phyloP scores from a whole-genome alignment of 2,888 invertebrate genomes.

The Neocrepidodera transversa region DNA sequence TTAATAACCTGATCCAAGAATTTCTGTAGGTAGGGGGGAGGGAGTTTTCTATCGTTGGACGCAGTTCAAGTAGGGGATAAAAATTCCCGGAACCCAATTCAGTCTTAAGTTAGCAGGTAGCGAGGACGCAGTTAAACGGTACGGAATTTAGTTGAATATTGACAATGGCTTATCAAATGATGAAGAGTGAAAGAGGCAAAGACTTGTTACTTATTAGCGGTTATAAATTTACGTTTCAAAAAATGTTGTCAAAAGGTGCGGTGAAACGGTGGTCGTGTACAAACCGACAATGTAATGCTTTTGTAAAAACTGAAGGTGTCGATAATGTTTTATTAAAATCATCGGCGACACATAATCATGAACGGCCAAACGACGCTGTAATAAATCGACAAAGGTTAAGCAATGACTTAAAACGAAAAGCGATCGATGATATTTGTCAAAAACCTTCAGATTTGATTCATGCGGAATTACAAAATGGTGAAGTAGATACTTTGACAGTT shows the following conservation, averaged over 20 bases:
- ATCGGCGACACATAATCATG: neutral
- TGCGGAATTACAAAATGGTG: too few species aligned
- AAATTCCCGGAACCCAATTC: too few species aligned
- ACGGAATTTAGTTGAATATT: too few species aligned
- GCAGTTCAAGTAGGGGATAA: too few species aligned
- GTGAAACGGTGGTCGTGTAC: neutral
- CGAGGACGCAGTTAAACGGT: too few species aligned
- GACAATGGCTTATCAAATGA: too few species aligned
- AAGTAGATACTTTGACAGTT: too few species aligned
- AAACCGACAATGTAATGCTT: neutral
- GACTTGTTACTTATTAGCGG: neutral
- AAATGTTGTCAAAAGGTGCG: neutral
- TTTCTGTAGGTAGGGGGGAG: too few species aligned
- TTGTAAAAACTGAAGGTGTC: too few species aligned
- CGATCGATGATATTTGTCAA: neutral
- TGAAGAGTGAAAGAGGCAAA: neutral
- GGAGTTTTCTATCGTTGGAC: too few species aligned
- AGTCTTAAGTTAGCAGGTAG: too few species aligned
- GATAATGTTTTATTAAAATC: neutral
- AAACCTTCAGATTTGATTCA: neutral
- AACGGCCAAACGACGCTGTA: neutral
- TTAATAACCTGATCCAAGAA: too few species aligned
- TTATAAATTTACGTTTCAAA: neutral
- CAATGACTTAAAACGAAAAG: neutral
- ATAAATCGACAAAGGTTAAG: neutral